Base-by-base conservation (phyloP, 2,888 invertebrate genomes). In the Dryadula phaetusa region DNA sequence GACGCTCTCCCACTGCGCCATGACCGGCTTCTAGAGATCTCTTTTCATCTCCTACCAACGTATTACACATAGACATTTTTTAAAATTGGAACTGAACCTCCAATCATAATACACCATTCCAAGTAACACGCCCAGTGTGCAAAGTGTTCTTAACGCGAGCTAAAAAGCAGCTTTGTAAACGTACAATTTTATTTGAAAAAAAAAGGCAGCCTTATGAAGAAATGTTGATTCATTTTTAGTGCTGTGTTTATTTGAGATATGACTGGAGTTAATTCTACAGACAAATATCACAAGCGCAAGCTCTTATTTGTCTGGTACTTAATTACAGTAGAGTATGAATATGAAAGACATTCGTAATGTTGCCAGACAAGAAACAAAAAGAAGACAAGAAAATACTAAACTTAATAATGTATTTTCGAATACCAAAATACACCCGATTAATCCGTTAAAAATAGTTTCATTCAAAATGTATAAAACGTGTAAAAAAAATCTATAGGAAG, bases 241-340 rank as follows among this genome's bases (percentile, higher is more conserved):
- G 16, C 52, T 28, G 52, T 28, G 52, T 52, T 52, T 52, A 52
- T 52, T 52, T 32, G 52, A 18, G 28, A 52, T 28, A 52, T 5
- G 52, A 52, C 16, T 28, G n/a, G n/a, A 28, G 52, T 52, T 49
- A 32, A 52, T 3, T 28, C n/a, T 8, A 49, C 49, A 49, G n/a
- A 49, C 49, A 49, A 49, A 49, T 49, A 28, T 49, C 49, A 49
- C 25, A n/a, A 49, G 28, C 12, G 10, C 37, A 37, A 12, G 12
- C 28, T 25, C 28, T 49, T 49, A 49, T n/a, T n/a, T 28, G 49
- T 28, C 25, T 49, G 49, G 25, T n/a, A 49, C 49, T 49, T 49
- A 25, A 28, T 49, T 28, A 49, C 49, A 28, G 25, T 25, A 28
- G 28, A 25, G 6, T n/a, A n/a, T n/a, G n/a, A 28, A 14, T 28